Conservation (phyloP, 2,113 vertebrate species). For the Poicephalus gulielmi region DNA sequence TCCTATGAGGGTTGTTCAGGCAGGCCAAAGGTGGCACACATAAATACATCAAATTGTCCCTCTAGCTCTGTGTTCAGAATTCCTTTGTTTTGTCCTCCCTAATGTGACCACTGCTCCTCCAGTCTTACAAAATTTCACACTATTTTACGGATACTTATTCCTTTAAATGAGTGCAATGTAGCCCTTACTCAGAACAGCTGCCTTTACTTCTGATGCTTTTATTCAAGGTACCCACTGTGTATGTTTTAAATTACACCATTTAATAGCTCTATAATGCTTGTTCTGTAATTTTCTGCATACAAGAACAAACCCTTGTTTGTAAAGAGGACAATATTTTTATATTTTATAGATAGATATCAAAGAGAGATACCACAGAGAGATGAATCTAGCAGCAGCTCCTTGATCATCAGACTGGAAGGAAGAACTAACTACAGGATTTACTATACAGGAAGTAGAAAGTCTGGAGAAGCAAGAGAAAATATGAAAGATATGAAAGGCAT, state of each 20-base stretch:
- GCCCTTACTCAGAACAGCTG: neutral
- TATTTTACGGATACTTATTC: neutral
- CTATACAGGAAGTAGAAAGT: neutral
- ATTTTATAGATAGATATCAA: neutral
- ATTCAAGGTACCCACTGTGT: neutral
- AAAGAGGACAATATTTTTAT: neutral
- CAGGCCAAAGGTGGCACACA: neutral
- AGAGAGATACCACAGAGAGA: neutral
- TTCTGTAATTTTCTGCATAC: neutral
- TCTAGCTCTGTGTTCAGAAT: neutral
- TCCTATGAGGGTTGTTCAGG: neutral
- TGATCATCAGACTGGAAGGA: neutral
- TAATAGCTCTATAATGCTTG: neutral
- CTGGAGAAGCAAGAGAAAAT: neutral
- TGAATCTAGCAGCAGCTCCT: neutral
- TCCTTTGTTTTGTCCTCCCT: neutral
- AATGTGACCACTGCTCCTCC: neutral
- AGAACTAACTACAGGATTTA: neutral
- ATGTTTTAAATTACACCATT: neutral
- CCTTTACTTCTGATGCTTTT: neutral
- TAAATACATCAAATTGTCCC: neutral
- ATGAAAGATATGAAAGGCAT: neutral
- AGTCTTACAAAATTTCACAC: neutral
- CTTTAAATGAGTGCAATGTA: neutral
- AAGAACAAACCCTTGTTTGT: neutral